These are phyloP conservation scores for Syngnathus typhle DNA, from an alignment of 2,113 vertebrate genomes.

Conservation along the genomic window DNA sequence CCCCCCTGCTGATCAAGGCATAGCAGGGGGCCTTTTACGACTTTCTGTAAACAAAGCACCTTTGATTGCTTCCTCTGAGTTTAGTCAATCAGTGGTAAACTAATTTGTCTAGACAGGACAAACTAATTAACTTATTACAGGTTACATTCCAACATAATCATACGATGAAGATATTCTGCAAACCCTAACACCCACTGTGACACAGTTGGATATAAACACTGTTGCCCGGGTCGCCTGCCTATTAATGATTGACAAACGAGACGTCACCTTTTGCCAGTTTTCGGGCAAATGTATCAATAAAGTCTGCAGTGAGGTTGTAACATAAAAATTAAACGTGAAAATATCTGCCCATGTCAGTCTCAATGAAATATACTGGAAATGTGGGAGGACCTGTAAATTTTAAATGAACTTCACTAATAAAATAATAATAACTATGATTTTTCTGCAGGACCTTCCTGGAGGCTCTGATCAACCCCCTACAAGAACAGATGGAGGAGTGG, in stretches of 20 bases:
- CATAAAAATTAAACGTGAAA: background rate
- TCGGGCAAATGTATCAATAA: slow-evolving; percentile 9
- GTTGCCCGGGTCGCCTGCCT: slow-evolving; percentile 8
- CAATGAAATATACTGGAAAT: background rate
- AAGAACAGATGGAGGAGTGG: slow-evolving; percentile 97
- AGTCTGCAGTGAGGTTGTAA: background rate
- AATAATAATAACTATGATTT: background rate
- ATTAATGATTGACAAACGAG: slow-evolving; percentile 40
- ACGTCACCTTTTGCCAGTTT: slow-evolving; percentile 7
- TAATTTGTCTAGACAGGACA: too few relatives aligned
- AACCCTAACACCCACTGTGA: slow-evolving; percentile 44
- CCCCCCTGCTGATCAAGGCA: too few relatives aligned
- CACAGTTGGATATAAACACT: slow-evolving; percentile 21
- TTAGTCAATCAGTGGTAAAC: too few relatives aligned
- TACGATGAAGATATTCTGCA: too few relatives aligned
- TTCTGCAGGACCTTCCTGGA: slow-evolving; percentile 81
- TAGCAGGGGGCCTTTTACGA: too few relatives aligned
- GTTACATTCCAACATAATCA: too few relatives aligned
- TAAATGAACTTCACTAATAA: too few relatives aligned
- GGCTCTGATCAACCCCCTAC: slow-evolving; percentile 90
- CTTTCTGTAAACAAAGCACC: too few relatives aligned
- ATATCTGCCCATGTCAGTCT: background rate
- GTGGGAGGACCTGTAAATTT: background rate
- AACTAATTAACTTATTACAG: too few relatives aligned
- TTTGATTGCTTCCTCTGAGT: too few relatives aligned